phyloP scores from a whole-genome alignment of 2,113 vertebrate genomes.

The Sardina pilchardus region DNA sequence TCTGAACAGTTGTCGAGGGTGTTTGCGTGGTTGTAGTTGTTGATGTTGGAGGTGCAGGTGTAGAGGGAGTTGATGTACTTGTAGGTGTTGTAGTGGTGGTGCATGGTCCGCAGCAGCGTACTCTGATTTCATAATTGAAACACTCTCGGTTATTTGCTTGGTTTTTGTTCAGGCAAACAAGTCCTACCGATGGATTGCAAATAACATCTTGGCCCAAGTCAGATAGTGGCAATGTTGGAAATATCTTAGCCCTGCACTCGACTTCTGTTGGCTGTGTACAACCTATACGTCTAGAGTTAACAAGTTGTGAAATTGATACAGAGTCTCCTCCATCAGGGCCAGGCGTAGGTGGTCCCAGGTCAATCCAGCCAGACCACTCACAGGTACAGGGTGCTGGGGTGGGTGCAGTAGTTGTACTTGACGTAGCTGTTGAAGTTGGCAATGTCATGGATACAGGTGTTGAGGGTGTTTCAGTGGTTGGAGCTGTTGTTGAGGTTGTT shows the following conservation, averaged over 20 bases:
- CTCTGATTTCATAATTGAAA: conserved; percentile 57
- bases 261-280: conserved; percentile 35
- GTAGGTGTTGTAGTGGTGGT: background rate
- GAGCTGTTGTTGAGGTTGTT: background rate
- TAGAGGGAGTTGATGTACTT: conserved; percentile 29
- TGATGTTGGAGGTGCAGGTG: conserved; percentile 32
- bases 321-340: conserved; percentile 41
- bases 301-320: conserved; percentile 36
- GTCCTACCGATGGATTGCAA: conserved; percentile 41
- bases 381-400: background rate
- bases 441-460: too few species aligned
- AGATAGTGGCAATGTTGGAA: background rate
- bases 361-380: conserved; percentile 39
- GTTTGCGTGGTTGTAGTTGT: too few species aligned
- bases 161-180: conserved; percentile 62
- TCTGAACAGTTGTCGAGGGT: too few species aligned
- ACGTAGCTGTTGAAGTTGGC: too few species aligned
- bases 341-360: conserved; percentile 26
- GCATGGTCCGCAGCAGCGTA: conserved; percentile 46
- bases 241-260: conserved; percentile 48
- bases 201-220: conserved; percentile 54
- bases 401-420: background rate
- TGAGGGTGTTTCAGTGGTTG: background rate
- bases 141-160: conserved; percentile 57
- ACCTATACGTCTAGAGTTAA: background rate